Evolutionary conservation across 2,888 invertebrate species (phyloP), one percentile per base, ranked within the genome.

Genomic region (Chaitophorus viminalis): DNA sequence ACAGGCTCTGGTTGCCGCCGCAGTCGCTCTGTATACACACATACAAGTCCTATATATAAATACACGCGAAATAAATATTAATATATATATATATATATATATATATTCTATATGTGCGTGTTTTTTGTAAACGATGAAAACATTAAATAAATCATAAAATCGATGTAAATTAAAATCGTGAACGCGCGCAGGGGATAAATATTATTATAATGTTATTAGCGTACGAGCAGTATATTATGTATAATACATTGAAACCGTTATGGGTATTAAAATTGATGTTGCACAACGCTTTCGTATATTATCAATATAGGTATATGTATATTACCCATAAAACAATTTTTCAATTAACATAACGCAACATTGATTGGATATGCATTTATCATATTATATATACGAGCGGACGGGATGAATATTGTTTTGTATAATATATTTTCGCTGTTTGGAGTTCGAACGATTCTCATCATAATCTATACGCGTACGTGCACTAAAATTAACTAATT

Each of bases 131-230:
- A 60, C 60, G 60, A 60, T 21, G 25, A 60, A 60, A 25, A 18
- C 25, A 6, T 8, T 60, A 31, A 52, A 78, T 78, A 78, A 78
- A 78, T 78, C 31, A 78, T 78, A 33, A 78, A 78, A 78, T 25
- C 78, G 54, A 33, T 33, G 31, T 33, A 33, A 78, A 78, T 78
- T 78, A 78, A 54, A 78, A 78, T 78, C 54, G 78, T 78, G 78
- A 78, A 54, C 77, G 33, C 33, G 54, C 29, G 68, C 18, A 25
- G 46, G 14, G 46, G 54, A 65, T 29, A 9, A n/a, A n/a, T n/a
- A n/a, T n/a, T n/a, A n/a, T n/a, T n/a, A n/a, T n/a, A n/a, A n/a
- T n/a, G n/a, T n/a, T 9, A 3, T 9, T 8, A 25, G n/a, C 65
- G 9, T 46, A 46, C 14, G 46, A 46, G 46, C 36, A 36, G 17